A percentile compares a stretch with the other conserved stretches of the same genome.
phyloP scores from a whole-genome alignment of 1,140 invertebrate species.

The Thalassaphorura encarpata region DNA sequence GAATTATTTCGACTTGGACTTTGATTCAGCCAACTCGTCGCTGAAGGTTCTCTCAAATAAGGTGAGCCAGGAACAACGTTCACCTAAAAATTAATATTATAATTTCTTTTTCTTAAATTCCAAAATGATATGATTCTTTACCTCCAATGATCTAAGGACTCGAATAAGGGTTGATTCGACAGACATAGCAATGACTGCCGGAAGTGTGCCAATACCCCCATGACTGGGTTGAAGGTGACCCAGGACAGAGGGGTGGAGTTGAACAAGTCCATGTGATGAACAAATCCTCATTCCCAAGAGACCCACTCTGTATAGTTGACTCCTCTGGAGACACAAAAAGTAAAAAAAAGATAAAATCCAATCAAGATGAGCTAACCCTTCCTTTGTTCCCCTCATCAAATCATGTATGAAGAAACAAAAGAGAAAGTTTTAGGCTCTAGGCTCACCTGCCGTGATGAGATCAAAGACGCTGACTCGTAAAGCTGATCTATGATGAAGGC shows the following conservation, averaged over 20 bases:
- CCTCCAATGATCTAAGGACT: slow-evolving; percentile 43
- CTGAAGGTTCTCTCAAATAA: slow-evolving; percentile 28
- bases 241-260: slow-evolving; percentile 38
- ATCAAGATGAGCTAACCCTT: not conserved
- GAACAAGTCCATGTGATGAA: slow-evolving; percentile 44
- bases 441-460: slow-evolving; percentile 35
- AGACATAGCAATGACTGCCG: slow-evolving; percentile 40
- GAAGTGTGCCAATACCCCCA: slow-evolving; percentile 19
- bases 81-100: slow-evolving; percentile 12
- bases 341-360: not conserved
- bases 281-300: slow-evolving; percentile 39
- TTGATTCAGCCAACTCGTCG: slow-evolving; percentile 29
- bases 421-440: too few species aligned
- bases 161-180: slow-evolving; percentile 43
- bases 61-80: slow-evolving; percentile 29
- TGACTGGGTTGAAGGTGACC: slow-evolving; percentile 21
- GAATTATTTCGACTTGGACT: slow-evolving; percentile 25
- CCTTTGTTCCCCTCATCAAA: too few species aligned
- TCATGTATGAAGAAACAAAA: too few species aligned
- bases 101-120: not conserved
- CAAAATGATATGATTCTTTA: slow-evolving; percentile 17
- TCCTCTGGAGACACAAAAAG: slow-evolving; percentile 35
- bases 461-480: slow-evolving; percentile 41
- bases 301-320: slow-evolving; percentile 31
- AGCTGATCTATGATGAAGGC: slow-evolving; percentile 42